These are phyloP conservation scores for Upupa epops DNA, from an alignment of 2,113 vertebrate genomes.

Conservation along the genomic window DNA sequence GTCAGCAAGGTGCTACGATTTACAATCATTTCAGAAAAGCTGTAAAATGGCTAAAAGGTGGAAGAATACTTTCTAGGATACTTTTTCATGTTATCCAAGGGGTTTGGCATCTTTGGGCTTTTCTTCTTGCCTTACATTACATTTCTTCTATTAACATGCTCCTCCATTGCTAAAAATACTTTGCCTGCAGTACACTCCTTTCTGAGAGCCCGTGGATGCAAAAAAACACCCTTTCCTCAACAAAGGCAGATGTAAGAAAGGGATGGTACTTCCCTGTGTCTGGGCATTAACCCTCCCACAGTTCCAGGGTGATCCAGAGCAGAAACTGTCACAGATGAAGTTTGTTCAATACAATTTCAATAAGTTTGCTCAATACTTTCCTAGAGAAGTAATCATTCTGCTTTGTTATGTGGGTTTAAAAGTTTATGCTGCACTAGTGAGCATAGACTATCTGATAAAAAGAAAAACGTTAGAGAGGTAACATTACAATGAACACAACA, in stretches of 20 bases:
- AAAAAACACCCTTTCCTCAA: neutral
- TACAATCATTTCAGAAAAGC: conserved; percentile 23
- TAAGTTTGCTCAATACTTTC: neutral
- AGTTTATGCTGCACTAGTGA: neutral
- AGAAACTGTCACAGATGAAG: neutral
- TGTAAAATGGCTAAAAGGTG: neutral
- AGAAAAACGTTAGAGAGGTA: neutral
- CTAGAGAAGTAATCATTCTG: neutral
- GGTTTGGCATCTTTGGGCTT: neutral
- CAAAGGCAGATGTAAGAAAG: neutral
- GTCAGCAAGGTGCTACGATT: neutral
- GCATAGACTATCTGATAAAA: neutral
- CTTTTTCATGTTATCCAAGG: neutral
- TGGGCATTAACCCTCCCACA: neutral
- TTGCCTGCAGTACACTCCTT: neutral
- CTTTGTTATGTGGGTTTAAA: neutral
- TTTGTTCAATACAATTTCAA: neutral
- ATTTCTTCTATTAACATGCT: neutral
- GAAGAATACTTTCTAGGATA: neutral
- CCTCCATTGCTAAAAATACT: neutral
- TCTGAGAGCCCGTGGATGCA: neutral
- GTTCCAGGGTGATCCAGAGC: neutral
- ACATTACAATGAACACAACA: neutral
- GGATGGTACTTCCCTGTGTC: fast-evolving
- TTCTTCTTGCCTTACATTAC: neutral